phyloP scores from a whole-genome alignment of 2,113 vertebrate genomes.

The Nyctereutes procyonoides region DNA sequence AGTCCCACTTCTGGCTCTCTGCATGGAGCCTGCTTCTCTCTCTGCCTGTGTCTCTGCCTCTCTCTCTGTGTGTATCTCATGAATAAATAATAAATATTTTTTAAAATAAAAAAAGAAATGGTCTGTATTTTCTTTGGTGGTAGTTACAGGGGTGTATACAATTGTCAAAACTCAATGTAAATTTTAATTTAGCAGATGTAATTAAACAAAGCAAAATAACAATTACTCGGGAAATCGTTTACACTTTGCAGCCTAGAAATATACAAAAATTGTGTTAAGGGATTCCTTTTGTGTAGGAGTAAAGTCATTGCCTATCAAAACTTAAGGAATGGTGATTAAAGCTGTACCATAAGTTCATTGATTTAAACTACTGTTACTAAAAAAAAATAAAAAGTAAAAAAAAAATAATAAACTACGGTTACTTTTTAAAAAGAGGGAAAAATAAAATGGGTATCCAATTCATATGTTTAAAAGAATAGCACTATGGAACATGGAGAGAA shows the following conservation, averaged over 20 bases:
- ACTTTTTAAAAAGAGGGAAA: neutral
- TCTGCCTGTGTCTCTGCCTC: too few relatives aligned
- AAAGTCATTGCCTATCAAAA: neutral
- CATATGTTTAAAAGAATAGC: neutral
- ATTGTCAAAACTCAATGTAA: neutral
- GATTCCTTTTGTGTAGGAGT: neutral
- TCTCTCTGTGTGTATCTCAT: too few relatives aligned
- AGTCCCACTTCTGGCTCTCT: too few relatives aligned
- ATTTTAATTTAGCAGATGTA: neutral
- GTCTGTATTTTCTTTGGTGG: neutral
- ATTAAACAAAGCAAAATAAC: neutral
- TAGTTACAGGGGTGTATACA: neutral
- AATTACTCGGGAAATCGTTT: neutral
- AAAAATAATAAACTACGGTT: neutral
- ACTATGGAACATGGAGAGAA: neutral
- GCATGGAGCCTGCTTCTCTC: too few relatives aligned
- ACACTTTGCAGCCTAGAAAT: neutral
- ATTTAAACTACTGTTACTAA: neutral
- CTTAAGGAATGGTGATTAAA: neutral
- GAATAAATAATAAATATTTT: too few relatives aligned
- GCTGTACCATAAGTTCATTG: neutral
- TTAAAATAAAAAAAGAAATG: neutral
- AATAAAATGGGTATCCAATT: neutral
- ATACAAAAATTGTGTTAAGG: neutral
- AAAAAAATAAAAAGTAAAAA: neutral